These are phyloP conservation scores for Chiroxiphia lanceolata DNA, from an alignment of 2,797 vertebrate genomes.

Conservation along the genomic window DNA sequence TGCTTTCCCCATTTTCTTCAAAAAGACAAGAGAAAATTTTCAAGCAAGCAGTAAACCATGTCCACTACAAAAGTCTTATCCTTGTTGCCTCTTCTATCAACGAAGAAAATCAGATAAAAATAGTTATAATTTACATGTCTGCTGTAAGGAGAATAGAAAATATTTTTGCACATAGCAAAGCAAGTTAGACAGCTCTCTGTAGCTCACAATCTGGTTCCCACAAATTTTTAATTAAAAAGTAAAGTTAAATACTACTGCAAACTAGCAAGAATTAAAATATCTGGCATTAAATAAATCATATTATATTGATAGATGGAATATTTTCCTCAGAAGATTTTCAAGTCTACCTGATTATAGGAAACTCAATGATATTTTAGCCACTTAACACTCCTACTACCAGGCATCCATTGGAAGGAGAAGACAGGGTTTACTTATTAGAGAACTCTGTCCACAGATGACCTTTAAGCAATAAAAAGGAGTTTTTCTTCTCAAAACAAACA, in stretches of 20 bases:
- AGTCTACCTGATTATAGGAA: background rate
- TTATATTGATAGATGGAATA: background rate
- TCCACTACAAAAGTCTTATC: background rate
- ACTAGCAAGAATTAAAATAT: background rate
- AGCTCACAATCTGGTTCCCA: background rate
- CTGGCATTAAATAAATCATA: background rate
- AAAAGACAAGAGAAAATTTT: background rate
- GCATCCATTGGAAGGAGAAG: background rate
- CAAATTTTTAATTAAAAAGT: background rate
- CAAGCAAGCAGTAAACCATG: background rate
- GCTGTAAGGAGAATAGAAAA: background rate
- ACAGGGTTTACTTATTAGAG: background rate
- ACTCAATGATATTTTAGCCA: background rate
- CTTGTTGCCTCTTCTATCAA: background rate
- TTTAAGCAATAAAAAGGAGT: background rate
- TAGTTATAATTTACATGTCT: background rate
- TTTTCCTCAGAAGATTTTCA: background rate
- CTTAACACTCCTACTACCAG: background rate
- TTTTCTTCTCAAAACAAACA: background rate
- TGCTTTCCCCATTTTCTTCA: background rate
- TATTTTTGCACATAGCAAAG: background rate
- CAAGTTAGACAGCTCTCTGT: background rate
- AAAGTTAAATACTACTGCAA: background rate
- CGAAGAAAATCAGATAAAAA: background rate
- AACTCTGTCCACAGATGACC: background rate